Percentiles rank a stretch among this genome's conserved stretches.
Evolutionary conservation across 2,888 invertebrate genomes (phyloP).

Genomic region (Orchesella flavescens): DNA sequence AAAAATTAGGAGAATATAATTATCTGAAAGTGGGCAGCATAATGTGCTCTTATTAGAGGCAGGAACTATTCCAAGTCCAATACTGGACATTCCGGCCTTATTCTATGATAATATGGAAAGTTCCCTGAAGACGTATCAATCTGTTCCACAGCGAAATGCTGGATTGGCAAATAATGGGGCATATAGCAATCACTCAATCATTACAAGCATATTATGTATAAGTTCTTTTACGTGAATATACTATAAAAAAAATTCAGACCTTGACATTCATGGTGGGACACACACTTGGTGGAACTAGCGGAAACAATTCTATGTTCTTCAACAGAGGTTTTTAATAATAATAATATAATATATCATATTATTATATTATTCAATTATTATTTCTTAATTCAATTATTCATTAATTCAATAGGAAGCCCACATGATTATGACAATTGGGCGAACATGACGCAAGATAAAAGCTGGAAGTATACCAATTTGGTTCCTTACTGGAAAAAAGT

Average conservation of each 20-base stretch:
- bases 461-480: slow-evolving; percentile 27
- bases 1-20: background rate
- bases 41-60: background rate
- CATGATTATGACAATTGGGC: slow-evolving; percentile 31
- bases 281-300: slow-evolving; percentile 6
- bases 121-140: background rate
- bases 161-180: background rate
- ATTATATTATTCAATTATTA: no score
- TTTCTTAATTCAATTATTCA: no score
- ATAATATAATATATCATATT: no score
- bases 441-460: background rate
- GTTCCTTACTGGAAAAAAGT: slow-evolving; percentile 17
- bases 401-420: no score
- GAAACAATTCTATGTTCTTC: slow-evolving; percentile 6
- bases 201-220: no score
- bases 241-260: no score
- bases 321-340: no score
- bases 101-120: background rate
- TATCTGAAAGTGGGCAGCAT: background rate
- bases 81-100: slow-evolving; percentile 1
- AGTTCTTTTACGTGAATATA: no score
- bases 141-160: slow-evolving; percentile 4
- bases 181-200: no score
- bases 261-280: background rate
- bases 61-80: background rate